These are phyloP conservation scores for Urocynchramus pylzowi DNA, from an alignment of 2,113 vertebrate species.

Conservation along the genomic window DNA sequence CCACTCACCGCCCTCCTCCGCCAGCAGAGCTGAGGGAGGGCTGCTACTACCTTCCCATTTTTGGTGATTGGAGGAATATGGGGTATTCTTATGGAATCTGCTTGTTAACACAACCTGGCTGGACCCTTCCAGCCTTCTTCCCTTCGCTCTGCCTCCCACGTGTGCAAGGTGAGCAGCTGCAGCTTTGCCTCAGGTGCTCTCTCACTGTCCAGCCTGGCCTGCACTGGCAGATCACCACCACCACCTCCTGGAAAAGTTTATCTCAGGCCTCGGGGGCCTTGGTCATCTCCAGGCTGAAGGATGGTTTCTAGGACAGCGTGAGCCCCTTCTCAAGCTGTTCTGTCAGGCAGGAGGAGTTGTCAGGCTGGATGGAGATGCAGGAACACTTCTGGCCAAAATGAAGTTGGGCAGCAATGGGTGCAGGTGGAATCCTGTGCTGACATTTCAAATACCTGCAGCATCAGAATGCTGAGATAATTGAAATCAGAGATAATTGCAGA, in stretches of 20 bases:
- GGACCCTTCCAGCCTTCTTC: no score
- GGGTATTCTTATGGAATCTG: background rate
- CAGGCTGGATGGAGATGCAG: rapidly evolving
- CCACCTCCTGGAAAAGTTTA: no score
- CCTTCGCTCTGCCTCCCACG: rapidly evolving
- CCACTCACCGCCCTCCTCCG: background rate
- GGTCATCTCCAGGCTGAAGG: background rate
- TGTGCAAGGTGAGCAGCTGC: background rate
- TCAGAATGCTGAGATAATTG: background rate
- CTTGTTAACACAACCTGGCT: background rate
- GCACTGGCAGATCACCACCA: background rate
- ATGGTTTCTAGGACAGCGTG: rapidly evolving
- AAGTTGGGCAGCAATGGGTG: background rate
- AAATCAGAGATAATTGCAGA: conserved; percentile 1
- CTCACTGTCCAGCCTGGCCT: rapidly evolving
- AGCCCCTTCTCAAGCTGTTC: background rate
- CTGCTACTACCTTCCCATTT: conserved; percentile 16
- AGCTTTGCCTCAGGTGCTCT: rapidly evolving
- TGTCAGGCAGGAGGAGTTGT: background rate
- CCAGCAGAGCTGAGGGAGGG: background rate
- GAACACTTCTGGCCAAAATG: background rate
- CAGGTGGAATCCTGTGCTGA: background rate
- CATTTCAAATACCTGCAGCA: background rate
- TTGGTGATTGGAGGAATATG: background rate
- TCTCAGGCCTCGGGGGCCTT: background rate